phyloP scores from a whole-genome alignment of 1,140 invertebrate species.

The Cotesia glomerata region DNA sequence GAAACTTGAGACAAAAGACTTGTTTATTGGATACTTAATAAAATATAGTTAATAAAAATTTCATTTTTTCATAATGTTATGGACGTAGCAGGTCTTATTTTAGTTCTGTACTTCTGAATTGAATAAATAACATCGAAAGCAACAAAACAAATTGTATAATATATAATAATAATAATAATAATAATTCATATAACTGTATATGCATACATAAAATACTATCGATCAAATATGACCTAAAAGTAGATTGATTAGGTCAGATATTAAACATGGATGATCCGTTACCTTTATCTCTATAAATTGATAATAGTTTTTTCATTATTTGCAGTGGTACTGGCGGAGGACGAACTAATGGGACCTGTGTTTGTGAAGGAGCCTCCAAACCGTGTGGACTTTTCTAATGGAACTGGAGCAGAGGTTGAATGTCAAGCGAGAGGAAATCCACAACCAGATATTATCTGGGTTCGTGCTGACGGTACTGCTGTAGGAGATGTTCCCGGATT shows the following conservation, averaged over 20 bases:
- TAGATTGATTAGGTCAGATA: too few species aligned
- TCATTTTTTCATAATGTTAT: too few species aligned
- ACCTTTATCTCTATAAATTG: not conserved
- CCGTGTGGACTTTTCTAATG: constrained; percentile 92
- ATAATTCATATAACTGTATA: too few species aligned
- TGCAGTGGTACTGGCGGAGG: constrained; percentile 63
- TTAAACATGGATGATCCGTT: not conserved
- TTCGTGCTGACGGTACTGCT: constrained; percentile 82
- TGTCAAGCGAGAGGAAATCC: constrained; percentile 91
- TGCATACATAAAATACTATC: too few species aligned
- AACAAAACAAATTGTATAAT: too few species aligned
- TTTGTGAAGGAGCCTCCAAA: constrained; percentile 91
- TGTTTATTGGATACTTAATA: too few species aligned
- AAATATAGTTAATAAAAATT: too few species aligned
- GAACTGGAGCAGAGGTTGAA: constrained; percentile 89
- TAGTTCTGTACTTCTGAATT: too few species aligned
- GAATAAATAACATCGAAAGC: too few species aligned
- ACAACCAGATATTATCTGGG: constrained; percentile 91
- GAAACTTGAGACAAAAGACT: too few species aligned
- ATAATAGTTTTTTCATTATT: constrained; percentile 24
- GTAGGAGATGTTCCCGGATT: constrained; percentile 89
- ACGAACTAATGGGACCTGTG: constrained; percentile 83
- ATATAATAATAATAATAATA: too few species aligned
- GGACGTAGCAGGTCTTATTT: too few species aligned
- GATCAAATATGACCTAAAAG: not conserved